These are phyloP conservation scores for Drosophila varians DNA, from an alignment of 1,140 invertebrate species.

Conservation along the genomic window DNA sequence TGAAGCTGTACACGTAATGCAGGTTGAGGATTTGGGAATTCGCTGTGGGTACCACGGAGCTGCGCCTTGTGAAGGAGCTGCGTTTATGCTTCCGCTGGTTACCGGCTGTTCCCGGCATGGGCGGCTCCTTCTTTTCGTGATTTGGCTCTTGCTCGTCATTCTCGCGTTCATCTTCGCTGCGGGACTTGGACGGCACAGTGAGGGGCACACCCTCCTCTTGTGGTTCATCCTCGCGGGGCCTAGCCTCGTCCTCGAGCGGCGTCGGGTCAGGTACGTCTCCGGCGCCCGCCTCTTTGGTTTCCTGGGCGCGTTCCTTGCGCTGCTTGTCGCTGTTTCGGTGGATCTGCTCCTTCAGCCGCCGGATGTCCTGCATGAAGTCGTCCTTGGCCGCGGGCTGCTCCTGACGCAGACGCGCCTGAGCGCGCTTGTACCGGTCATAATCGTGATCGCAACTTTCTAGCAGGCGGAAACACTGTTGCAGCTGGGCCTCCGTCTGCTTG, in stretches of 20 bases:
- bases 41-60: conserved; percentile 50
- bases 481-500: conserved; percentile 69
- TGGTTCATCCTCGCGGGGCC: background rate
- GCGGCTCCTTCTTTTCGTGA: conserved; percentile 1
- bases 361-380: conserved; percentile 78
- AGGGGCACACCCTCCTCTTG: conserved; percentile 1
- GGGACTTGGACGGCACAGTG: conserved; percentile 21
- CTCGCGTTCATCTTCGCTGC: conserved; percentile 1
- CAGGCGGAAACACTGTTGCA: conserved; percentile 71
- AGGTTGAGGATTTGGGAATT: conserved; percentile 58
- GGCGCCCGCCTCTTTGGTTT: conserved; percentile 17
- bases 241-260: background rate
- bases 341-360: conserved; percentile 71
- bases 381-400: conserved; percentile 55
- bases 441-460: conserved; percentile 73
- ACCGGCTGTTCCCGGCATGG: conserved; percentile 2
- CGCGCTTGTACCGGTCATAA: conserved; percentile 75
- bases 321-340: conserved; percentile 65
- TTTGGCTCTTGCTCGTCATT: conserved; percentile 3
- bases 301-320: conserved; percentile 55
- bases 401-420: conserved; percentile 59
- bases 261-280: background rate
- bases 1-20: conserved; percentile 77
- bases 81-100: conserved; percentile 17
- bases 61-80: conserved; percentile 14